Evolutionary conservation across 2,113 vertebrate species (phyloP), one percentile per base, ranked within the genome.

Genomic region (Aegotheles bennettii): DNA sequence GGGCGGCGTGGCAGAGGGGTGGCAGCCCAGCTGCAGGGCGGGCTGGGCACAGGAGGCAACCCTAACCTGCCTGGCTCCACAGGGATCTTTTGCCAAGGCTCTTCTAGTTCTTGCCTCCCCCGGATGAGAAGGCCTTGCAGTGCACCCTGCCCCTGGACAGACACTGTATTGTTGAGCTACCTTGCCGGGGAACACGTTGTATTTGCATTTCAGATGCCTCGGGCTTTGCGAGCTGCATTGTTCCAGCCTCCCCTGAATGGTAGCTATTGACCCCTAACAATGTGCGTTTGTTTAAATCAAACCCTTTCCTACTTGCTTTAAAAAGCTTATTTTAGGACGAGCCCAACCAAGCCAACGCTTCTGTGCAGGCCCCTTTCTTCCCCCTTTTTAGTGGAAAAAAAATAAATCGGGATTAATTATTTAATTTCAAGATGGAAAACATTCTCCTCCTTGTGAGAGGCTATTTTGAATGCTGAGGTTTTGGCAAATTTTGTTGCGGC

Each of bases 181-280:
- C 95, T 97, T 95, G 76, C 51, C 69, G 89, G 47, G 77, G 86
- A 92, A 51, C 93, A 60, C 21, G 6, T 70, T 71, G 64, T 91
- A 91, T 97, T 95, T 95, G 89, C 89, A 89, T 97, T 94, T 84
- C 69, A 78, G 80, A 87, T 87, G 94, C 93, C 94, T 93, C 14
- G 0, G 19, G 91, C 89, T 87, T 92, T 63, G 56, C 69, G 80
- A 64, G 59, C 76, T 87, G 51, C 60, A 92, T 94, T 97, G 93
- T 94, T 95, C 80, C 50, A 51, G 26, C 47, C 57, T 89, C 53
- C 54, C 64, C 64, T 95, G 95, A 96, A 92, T 94, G 94, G 79
- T 57, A 74, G 91, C 86, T 90, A 82, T 87, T 96, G 93, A 96
- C 95, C 89, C 60, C 60, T 89, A 89, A 96, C 91, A 95, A 84